Evolutionary conservation across 2,113 vertebrate genomes (phyloP), one percentile per base, ranked within the genome.

Genomic region (Toxostoma redivivum): DNA sequence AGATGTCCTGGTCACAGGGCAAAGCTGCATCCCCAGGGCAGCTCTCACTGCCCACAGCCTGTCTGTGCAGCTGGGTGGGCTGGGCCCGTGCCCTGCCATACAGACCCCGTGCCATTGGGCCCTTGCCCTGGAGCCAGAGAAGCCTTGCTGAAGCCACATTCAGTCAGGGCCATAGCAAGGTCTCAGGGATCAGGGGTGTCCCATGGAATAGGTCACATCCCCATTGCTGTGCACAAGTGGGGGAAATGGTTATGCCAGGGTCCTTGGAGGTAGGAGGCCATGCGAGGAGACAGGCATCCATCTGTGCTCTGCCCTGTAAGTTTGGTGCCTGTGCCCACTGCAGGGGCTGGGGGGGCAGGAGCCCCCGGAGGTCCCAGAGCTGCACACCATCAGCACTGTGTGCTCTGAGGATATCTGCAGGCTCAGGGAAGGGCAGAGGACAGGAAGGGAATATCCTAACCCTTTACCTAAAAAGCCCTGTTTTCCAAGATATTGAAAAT

Each of bases 301-400:
- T 5, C 58, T 2, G 1, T 53, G 73, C 44, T 54, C 28, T 51
- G 51, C 58, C 0, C 0, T 8, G n/a, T 15, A 21, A 22, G 25
- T 31, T 3, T 44, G 60, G 50, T 30, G 4, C 57, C 58, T 19
- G 38, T 82, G 53, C 40, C 80, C 67, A 35, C 31, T 25, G 28
- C 38, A 62, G 47, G 44, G 38, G 4, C 0, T 47, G n/a, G 15
- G 10, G 10, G 12, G 25, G 9, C 35, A 82, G 65, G 8, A 74
- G 12, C 18, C 15, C 19, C n/a, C 25, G 9, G 13, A n/a, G 33
- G 25, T 15, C 11, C 30, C 60, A 53, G 24, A 83, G 45, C 12
- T 44, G 18, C 40, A 31, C 31, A 19, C 0, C 2, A 30, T 24
- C 30, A 23, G 28, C n/a, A 28, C 28, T 0, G 0, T 7, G 1